Evolutionary conservation across 2,797 vertebrate species (phyloP).

Genomic region (Acipenser oxyrinchus): DNA sequence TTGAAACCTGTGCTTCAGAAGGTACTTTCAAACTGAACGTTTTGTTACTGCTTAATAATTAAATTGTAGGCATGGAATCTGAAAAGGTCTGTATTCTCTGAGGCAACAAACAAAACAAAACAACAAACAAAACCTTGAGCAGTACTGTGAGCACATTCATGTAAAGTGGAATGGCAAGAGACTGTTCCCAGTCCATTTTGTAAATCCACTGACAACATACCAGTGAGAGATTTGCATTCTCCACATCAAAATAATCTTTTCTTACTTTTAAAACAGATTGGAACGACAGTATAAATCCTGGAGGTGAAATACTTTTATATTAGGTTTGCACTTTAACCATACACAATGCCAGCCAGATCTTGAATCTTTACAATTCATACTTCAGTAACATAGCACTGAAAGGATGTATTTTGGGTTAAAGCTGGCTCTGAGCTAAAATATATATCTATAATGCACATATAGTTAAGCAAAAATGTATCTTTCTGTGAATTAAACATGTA

Average conservation of each 20-base stretch:
- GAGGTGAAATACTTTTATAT: constrained; percentile 18
- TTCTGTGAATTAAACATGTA: too few relatives aligned
- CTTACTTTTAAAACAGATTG: constrained; percentile 18
- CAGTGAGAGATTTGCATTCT: constrained; percentile 21
- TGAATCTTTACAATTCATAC: constrained; percentile 22
- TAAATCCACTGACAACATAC: constrained; percentile 16
- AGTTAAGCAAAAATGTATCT: too few relatives aligned
- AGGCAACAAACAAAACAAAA: not conserved
- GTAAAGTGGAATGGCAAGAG: not conserved
- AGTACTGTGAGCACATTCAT: constrained; percentile 20
- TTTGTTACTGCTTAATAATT: too few relatives aligned
- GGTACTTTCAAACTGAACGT: too few relatives aligned
- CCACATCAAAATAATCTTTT: constrained; percentile 22
- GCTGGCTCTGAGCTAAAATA: not conserved
- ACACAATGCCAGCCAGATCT: not conserved
- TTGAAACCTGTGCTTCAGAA: too few relatives aligned
- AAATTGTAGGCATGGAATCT: too few relatives aligned
- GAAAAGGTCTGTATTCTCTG: too few relatives aligned
- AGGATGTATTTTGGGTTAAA: not conserved
- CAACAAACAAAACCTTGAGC: too few relatives aligned
- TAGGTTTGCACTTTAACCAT: constrained; percentile 14
- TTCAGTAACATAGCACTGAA: not conserved
- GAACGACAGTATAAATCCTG: constrained; percentile 3
- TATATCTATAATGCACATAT: too few relatives aligned
- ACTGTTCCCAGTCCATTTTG: constrained; percentile 13